Evolutionary conservation across 2,888 invertebrate species (phyloP).

Genomic region (Deroplatys truncata): DNA sequence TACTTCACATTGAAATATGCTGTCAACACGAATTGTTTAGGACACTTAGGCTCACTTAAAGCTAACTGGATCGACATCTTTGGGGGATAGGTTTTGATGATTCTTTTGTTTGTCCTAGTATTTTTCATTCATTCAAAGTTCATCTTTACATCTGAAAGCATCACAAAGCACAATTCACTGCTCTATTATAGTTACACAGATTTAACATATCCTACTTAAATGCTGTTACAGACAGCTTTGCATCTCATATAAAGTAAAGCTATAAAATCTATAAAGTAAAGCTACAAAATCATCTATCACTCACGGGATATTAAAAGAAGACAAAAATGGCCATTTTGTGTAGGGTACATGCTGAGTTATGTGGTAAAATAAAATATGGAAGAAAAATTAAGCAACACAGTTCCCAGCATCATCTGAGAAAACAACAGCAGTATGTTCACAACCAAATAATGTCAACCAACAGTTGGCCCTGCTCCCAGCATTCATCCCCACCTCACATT

Average conservation of each 20-base stretch:
- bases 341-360: background rate
- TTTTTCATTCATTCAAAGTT: too few species aligned
- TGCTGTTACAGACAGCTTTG: background rate
- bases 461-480: background rate
- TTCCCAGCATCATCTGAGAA: background rate
- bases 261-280: background rate
- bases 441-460: background rate
- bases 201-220: background rate
- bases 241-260: background rate
- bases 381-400: background rate
- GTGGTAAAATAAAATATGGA: background rate
- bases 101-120: too few species aligned
- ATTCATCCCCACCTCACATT: background rate
- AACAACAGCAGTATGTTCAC: background rate
- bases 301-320: background rate
- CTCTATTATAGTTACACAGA: background rate
- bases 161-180: background rate
- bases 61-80: too few species aligned
- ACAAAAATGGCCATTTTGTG: background rate
- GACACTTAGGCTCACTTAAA: too few species aligned
- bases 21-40: background rate
- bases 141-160: background rate
- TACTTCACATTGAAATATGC: background rate
- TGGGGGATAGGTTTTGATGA: too few species aligned
- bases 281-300: background rate